phyloP scores from a whole-genome alignment of 2,113 vertebrate species.

The Pangasianodon hypophthalmus region DNA sequence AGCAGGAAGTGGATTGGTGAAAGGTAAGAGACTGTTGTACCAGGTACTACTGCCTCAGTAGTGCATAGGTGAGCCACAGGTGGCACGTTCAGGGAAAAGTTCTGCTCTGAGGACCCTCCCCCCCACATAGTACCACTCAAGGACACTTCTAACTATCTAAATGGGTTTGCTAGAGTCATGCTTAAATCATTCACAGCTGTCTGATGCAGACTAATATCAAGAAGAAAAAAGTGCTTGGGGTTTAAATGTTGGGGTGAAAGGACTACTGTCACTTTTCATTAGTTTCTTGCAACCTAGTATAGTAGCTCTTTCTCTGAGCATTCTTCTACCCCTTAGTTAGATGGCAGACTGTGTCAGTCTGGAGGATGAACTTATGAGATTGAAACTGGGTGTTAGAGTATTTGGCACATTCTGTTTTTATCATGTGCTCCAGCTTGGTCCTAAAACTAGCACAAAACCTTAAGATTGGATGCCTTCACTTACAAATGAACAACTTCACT shows the following conservation, averaged over 20 bases:
- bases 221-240: slow-evolving; percentile 68
- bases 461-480: slow-evolving; percentile 80
- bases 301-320: slow-evolving; percentile 51
- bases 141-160: slow-evolving; percentile 63
- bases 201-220: slow-evolving; percentile 62
- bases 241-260: slow-evolving; percentile 79
- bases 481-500: slow-evolving; percentile 58
- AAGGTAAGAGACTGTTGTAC: slow-evolving; percentile 78
- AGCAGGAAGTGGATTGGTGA: slow-evolving; percentile 70
- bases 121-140: slow-evolving; percentile 70
- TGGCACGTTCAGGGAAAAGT: slow-evolving; percentile 73
- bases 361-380: slow-evolving; percentile 71
- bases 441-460: slow-evolving; percentile 64
- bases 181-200: slow-evolving; percentile 67
- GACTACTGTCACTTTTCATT: slow-evolving; percentile 73
- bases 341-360: slow-evolving; percentile 70
- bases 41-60: slow-evolving; percentile 69
- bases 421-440: slow-evolving; percentile 54
- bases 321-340: slow-evolving; percentile 48
- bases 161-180: slow-evolving; percentile 65
- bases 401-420: slow-evolving; percentile 54
- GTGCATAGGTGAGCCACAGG: slow-evolving; percentile 76
- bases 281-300: slow-evolving; percentile 57
- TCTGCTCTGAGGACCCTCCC: slow-evolving; percentile 78
- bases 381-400: slow-evolving; percentile 53